Percentiles rank a stretch among this genome's conserved stretches.
phyloP scores from a whole-genome alignment of 1,140 invertebrate genomes.

The Cydia pomonella region DNA sequence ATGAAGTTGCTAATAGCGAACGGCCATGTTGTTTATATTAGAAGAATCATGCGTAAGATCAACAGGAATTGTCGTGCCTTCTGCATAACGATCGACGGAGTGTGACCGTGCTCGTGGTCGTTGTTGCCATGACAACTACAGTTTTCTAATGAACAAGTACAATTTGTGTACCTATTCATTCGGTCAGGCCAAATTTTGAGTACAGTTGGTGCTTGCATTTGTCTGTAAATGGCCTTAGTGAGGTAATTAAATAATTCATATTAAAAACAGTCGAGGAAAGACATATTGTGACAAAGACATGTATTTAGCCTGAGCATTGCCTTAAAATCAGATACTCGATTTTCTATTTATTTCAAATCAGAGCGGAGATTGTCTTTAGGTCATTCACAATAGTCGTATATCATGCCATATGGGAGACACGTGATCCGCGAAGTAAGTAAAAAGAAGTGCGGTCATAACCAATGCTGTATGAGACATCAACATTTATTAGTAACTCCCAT shows the following conservation, averaged over 20 bases:
- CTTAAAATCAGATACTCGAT: too few species aligned
- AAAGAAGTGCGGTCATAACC: background rate
- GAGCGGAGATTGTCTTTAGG: background rate
- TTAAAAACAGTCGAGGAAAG: too few species aligned
- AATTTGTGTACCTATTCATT: too few species aligned
- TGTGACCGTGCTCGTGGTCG: background rate
- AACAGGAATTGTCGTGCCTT: slow-evolving; percentile 1
- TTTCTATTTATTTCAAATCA: too few species aligned
- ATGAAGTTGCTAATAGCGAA: background rate
- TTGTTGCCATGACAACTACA: background rate
- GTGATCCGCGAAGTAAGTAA: background rate
- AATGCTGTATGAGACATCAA: background rate
- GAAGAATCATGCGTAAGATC: background rate
- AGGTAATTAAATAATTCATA: too few species aligned
- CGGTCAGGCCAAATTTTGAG: too few species aligned
- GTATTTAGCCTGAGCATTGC: too few species aligned
- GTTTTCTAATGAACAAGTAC: background rate
- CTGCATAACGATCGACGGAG: background rate
- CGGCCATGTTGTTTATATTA: background rate
- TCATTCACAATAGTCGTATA: background rate
- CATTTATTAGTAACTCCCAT: background rate
- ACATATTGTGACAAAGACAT: too few species aligned
- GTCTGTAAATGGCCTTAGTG: too few species aligned
- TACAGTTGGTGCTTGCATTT: too few species aligned
- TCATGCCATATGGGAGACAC: background rate